A percentile compares a stretch with the other conserved stretches of the same genome.
These are phyloP conservation scores for Helostoma temminkii DNA, from an alignment of 2,797 vertebrate genomes.

Conservation along the genomic window DNA sequence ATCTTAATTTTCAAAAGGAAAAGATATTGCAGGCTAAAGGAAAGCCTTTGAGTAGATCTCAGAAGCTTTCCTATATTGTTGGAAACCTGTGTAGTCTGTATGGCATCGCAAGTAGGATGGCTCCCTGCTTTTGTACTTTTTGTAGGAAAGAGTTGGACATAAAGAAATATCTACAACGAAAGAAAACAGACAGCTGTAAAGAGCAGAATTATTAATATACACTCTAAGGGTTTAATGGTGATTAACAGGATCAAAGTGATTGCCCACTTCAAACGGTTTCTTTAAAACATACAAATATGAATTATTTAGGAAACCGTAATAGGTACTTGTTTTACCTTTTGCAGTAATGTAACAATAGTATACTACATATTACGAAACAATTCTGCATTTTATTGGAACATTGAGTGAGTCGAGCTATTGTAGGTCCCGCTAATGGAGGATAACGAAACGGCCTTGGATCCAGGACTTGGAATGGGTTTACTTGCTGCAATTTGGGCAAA, in stretches of 20 bases:
- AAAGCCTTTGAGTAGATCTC: conserved; percentile 43
- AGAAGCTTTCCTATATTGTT: conserved; percentile 28
- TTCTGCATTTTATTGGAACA: too few relatives aligned
- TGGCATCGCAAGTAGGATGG: conserved; percentile 9
- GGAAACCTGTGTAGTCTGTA: conserved; percentile 8
- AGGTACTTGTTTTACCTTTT: conserved; percentile 6
- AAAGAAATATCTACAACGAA: too few relatives aligned
- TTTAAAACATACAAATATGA: conserved; percentile 34
- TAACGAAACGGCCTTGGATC: too few relatives aligned
- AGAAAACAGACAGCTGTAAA: conserved; percentile 9
- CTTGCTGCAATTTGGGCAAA: not conserved
- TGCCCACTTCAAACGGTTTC: conserved; percentile 37
- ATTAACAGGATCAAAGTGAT: conserved; percentile 54
- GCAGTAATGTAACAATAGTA: too few relatives aligned
- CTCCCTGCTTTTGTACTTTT: not conserved
- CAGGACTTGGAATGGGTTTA: too few relatives aligned
- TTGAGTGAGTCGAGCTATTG: too few relatives aligned
- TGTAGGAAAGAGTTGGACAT: not conserved
- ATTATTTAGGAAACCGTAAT: conserved; percentile 42
- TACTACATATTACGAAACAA: too few relatives aligned
- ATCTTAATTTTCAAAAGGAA: conserved; percentile 53
- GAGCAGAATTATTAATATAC: conserved; percentile 7
- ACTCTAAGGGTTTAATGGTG: conserved; percentile 29
- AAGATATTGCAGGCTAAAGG: conserved; percentile 29
- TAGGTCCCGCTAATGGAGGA: too few relatives aligned